Percentiles rank a stretch among this genome's conserved stretches.
phyloP scores from a whole-genome alignment of 2,113 vertebrate species.

The Phalacrocorax brasilianus region DNA sequence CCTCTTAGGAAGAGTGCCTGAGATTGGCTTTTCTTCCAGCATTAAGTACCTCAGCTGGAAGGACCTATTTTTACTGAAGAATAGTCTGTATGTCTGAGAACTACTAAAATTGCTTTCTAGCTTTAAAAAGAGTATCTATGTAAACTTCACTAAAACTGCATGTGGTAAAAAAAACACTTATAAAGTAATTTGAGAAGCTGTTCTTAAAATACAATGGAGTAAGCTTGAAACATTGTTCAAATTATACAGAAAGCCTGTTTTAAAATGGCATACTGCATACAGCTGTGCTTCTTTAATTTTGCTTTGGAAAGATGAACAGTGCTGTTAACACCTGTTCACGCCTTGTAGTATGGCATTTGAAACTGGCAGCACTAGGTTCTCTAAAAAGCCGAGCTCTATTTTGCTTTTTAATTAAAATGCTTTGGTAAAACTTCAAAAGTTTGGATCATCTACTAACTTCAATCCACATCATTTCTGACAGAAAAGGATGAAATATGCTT shows the following conservation, averaged over 20 bases:
- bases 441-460: neutral
- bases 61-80: neutral
- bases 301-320: neutral
- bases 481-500: neutral
- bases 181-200: neutral
- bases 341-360: conserved; percentile 23
- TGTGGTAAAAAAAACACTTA: neutral
- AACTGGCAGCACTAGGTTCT: neutral
- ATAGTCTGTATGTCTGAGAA: neutral
- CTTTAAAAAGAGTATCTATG: neutral
- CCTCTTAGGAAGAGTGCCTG: neutral
- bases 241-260: neutral
- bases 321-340: conserved; percentile 35
- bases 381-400: neutral
- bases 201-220: neutral
- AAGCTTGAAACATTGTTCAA: neutral
- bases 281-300: neutral
- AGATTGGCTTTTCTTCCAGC: neutral
- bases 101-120: neutral
- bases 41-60: neutral
- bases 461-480: neutral
- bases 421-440: neutral
- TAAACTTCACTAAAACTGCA: neutral
- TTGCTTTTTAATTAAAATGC: neutral
- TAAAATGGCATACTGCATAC: neutral